Base-by-base conservation (phyloP, 2,113 vertebrate species). In the Dendrocopos noguchii region DNA sequence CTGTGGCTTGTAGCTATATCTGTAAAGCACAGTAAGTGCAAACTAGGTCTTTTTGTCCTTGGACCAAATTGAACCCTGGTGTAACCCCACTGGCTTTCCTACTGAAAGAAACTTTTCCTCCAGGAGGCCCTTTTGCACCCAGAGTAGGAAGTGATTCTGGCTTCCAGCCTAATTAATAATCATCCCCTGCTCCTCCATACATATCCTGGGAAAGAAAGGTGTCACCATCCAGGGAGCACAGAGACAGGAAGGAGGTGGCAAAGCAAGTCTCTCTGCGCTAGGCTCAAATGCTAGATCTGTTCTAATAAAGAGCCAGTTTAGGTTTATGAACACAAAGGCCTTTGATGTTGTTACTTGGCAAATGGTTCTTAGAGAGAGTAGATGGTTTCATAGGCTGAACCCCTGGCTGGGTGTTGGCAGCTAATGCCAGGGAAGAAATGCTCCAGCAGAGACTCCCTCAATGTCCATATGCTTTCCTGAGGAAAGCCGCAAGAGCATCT, bases 391-490 rank as follows among this genome's bases (percentile, higher is more conserved):
- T 1, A 18, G 53, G 50, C 60, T 50, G 53, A 85, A 46, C 42
- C 31, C 65, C 66, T 44, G 52, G n/a, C 79, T 91, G 82, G 73
- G 53, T 29, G 33, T 7, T 24, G 77, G 39, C 66, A 73, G 72
- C 56, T 73, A 39, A 42, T 0, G 2, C 22, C 0, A 0, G 31
- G 50, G 0, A 0, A 83, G 52, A 50, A 1, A 0, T 77, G 53
- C 33, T 53, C 28, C 2, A 3, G 70, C 59, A 66, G n/a, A 60
- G 28, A 29, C 55, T 28, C 29, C 44, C 28, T 79, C 3, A 0
- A 28, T 0, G 2, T 5, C 6, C 1, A 0, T 8, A 10, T 66
- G 20, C 47, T 87, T 47, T 88, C 70, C 44, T 0, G 4, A 53
- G 27, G 55, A 15, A 33, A 60, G 36, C 68, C 27, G 6, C 2